Conservation (phyloP, 2,113 vertebrate genomes). For the Stegastes partitus region DNA sequence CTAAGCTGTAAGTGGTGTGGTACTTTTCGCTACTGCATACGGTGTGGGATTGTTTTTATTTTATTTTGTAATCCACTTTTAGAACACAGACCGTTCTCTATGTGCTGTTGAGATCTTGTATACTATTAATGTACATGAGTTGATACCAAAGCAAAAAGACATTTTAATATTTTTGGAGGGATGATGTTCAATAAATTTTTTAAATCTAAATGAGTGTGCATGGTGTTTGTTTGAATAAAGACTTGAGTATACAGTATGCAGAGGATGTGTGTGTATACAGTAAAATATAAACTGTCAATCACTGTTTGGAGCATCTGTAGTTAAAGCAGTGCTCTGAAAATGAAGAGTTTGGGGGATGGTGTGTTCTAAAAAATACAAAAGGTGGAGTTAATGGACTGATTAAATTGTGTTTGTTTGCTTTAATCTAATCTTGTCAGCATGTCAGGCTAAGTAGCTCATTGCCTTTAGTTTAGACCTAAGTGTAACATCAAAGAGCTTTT, state of each 20-base stretch:
- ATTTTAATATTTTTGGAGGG: constrained; percentile 47
- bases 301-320: neutral
- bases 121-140: constrained; percentile 35
- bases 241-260: neutral
- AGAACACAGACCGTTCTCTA: constrained; percentile 31
- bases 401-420: neutral
- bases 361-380: neutral
- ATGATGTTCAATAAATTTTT: constrained; percentile 65
- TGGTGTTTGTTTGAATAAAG: neutral
- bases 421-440: neutral
- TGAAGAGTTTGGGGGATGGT: neutral
- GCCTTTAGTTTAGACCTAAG: too few relatives aligned
- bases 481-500: too few relatives aligned
- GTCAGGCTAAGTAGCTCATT: neutral
- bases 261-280: neutral
- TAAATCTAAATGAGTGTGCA: neutral
- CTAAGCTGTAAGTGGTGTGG: constrained; percentile 26
- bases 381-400: neutral
- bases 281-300: neutral
- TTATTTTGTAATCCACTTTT: constrained; percentile 29
- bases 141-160: constrained; percentile 64
- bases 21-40: neutral
- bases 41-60: neutral
- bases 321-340: neutral
- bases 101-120: constrained; percentile 31